Evolutionary conservation across 1,140 invertebrate genomes (phyloP).

Genomic region (Cardiocondyla obscurior): DNA sequence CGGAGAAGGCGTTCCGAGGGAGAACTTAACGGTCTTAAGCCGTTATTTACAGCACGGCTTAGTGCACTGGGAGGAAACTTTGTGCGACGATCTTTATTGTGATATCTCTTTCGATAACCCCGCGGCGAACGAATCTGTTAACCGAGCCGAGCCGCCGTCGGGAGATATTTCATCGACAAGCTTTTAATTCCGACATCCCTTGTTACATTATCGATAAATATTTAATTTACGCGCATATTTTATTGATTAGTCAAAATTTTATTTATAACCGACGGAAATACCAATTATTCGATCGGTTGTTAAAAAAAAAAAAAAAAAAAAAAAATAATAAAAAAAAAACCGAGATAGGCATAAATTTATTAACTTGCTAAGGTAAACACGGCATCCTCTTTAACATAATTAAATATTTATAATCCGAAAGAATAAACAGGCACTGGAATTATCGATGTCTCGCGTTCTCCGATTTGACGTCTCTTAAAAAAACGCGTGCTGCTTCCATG

Average conservation of each 20-base stretch:
- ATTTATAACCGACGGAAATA: background rate
- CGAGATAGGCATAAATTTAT: background rate
- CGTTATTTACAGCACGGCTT: slow-evolving; percentile 26
- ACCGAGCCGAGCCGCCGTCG: background rate
- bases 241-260: background rate
- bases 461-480: background rate
- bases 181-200: background rate
- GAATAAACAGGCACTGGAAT: background rate
- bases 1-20: background rate
- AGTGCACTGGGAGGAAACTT: background rate
- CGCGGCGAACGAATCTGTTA: slow-evolving; percentile 29
- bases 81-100: slow-evolving; percentile 9
- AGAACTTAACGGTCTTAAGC: background rate
- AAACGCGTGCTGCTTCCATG: background rate
- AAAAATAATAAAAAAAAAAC: background rate
- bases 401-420: slow-evolving; percentile 15
- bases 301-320: background rate
- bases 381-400: background rate
- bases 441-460: background rate
- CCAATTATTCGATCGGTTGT: background rate
- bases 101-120: slow-evolving; percentile 11
- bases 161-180: background rate
- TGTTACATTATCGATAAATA: background rate
- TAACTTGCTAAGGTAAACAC: background rate
- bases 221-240: background rate